These are phyloP conservation scores for Vulpes ferrilata DNA, from an alignment of 2,113 vertebrate genomes.

Conservation along the genomic window DNA sequence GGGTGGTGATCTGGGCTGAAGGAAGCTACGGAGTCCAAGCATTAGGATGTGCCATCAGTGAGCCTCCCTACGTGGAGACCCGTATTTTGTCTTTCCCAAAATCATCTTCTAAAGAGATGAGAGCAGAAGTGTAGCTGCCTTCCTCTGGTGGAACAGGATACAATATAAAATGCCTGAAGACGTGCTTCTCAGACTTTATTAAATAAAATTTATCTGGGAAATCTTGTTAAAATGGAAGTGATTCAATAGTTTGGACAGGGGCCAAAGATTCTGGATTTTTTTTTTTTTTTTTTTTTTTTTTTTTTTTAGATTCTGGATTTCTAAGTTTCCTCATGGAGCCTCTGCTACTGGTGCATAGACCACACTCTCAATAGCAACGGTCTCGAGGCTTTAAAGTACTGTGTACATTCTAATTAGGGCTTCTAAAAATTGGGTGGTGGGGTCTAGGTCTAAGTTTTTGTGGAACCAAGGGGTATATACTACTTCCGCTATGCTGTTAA, in stretches of 20 bases:
- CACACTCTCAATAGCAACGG: background rate
- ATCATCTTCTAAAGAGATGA: background rate
- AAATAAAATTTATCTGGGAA: background rate
- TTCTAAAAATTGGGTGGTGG: background rate
- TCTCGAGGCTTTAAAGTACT: background rate
- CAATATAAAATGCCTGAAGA: background rate
- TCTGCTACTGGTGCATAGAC: background rate
- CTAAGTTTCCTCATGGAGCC: background rate
- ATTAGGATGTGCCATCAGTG: background rate
- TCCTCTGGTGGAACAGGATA: background rate
- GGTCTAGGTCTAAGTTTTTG: background rate
- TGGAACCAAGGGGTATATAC: background rate
- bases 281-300: too few species aligned
- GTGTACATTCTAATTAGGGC: background rate
- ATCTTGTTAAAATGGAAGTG: background rate
- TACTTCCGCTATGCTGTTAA: background rate
- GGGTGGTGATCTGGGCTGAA: background rate
- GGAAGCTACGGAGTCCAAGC: background rate
- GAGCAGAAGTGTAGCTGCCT: background rate
- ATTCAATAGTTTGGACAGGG: background rate
- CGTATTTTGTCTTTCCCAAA: background rate
- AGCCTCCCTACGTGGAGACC: background rate
- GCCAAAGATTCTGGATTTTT: background rate
- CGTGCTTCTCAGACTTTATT: background rate
- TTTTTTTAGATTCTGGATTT: background rate